Evolutionary conservation across 2,797 vertebrate species (phyloP), one percentile per base, ranked within the genome.

Genomic region (Rhabdomys pumilio): DNA sequence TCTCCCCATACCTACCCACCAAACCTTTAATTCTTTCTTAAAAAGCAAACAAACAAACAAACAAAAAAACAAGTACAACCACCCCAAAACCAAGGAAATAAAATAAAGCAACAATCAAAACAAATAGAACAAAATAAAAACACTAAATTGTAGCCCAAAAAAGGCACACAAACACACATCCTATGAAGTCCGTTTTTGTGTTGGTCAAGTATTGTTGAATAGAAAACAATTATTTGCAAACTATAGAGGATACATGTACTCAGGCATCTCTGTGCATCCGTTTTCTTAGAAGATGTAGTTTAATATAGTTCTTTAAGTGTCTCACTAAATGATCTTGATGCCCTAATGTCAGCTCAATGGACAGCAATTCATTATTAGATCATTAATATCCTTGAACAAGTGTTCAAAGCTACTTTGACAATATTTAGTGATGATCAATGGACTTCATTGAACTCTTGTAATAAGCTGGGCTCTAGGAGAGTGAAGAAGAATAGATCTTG

Each of bases 391-490:
- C 8, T 83, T 89, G 19, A 31, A 41, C 15, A 91, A 79, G 2
- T 86, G 76, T 93, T 80, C 47, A 83, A 73, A 89, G 20, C 14
- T 83, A 75, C 26, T n/a, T 85, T 69, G 50, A 61, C 13, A 14
- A n/a, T 20, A 6, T 55, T 38, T 55, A 91, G 31, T 6, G 10
- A 86, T 79, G 14, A 87, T 59, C 38, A 59, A 76, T 73, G 38
- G 69, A 55, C 2, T 31, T 96, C 22, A 38, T 6, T 1, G 26
- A 85, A 76, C 24, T 13, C 12, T 6, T 69, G 1, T 34, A 73
- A 67, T 63, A 89, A 91, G 13, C 3, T 20, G 72, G 26, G 10
- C 34, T 86, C 31, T 80, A 7, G 15, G 76, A 86, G 22, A n/a
- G 61, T 1, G 2, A 75, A 69, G n/a, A 91, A 3, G 31, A 91